Evolutionary conservation across 1,140 invertebrate genomes (phyloP).

Genomic region (Apis florea): DNA sequence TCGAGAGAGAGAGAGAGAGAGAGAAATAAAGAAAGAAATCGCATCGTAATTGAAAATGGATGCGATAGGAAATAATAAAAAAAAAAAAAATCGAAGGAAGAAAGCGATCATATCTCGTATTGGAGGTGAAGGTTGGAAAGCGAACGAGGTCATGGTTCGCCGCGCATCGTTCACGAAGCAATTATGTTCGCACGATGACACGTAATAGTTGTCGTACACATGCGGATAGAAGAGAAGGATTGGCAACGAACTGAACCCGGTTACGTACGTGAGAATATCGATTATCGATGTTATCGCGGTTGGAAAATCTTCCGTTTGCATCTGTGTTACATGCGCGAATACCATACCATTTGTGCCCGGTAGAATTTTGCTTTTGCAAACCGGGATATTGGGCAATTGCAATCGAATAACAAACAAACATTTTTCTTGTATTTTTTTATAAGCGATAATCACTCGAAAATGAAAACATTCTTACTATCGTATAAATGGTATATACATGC

Average conservation of each 20-base stretch:
- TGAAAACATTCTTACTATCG: neutral
- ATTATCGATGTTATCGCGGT: slow-evolving; percentile 39
- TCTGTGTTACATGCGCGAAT: neutral
- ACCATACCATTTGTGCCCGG: neutral
- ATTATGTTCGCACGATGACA: slow-evolving; percentile 36
- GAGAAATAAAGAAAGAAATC: no score
- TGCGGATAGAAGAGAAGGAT: no score
- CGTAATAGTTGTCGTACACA: neutral
- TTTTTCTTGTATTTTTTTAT: neutral
- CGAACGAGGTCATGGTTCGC: slow-evolving; percentile 62
- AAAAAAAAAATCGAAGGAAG: neutral
- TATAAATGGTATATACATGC: no score
- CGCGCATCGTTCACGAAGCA: slow-evolving; percentile 18
- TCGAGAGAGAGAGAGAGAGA: no score
- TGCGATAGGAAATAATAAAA: no score
- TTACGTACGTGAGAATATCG: slow-evolving; percentile 29
- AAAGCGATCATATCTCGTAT: slow-evolving; percentile 41
- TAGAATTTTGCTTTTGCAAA: neutral
- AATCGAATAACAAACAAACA: neutral
- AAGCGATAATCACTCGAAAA: neutral
- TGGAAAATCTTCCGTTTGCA: slow-evolving; percentile 30
- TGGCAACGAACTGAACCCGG: no score
- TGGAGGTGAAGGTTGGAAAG: slow-evolving; percentile 53
- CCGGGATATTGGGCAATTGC: neutral
- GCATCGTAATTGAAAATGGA: no score